These are phyloP conservation scores for Cnemophilus loriae DNA, from an alignment of 2,113 vertebrate species.

Conservation along the genomic window DNA sequence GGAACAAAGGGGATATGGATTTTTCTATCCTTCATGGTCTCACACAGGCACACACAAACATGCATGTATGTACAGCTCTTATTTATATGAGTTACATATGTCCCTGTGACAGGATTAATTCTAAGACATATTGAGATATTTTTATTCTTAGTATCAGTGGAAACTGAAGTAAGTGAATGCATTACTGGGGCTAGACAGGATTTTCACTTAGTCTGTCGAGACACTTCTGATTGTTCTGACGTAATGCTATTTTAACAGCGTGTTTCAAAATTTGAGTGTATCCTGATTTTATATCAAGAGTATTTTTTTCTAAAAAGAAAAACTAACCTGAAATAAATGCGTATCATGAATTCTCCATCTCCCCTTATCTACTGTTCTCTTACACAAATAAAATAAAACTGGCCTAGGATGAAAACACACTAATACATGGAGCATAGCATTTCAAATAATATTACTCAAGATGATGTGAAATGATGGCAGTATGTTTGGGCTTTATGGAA, in stretches of 20 bases:
- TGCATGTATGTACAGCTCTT: neutral
- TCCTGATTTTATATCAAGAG: neutral
- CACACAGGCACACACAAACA: neutral
- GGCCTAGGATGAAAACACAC: neutral
- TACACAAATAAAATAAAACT: neutral
- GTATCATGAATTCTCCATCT: neutral
- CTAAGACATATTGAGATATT: neutral
- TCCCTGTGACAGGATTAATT: neutral
- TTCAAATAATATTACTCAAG: neutral
- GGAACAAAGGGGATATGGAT: neutral
- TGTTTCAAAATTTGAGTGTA: neutral
- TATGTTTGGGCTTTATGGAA: neutral
- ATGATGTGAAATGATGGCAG: neutral
- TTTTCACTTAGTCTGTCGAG: neutral
- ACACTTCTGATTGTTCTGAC: neutral
- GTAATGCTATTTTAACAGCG: neutral
- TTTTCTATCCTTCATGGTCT: neutral
- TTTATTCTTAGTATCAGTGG: neutral
- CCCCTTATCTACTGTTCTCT: neutral
- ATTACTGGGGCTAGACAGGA: neutral
- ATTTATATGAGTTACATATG: neutral
- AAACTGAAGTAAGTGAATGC: neutral
- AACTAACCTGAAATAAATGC: neutral
- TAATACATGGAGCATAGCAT: neutral
- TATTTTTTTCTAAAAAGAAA: neutral